Percentiles rank a stretch among this genome's conserved stretches.
These are phyloP conservation scores for Fregata magnificens DNA, from an alignment of 2,113 vertebrate species.

Conservation along the genomic window DNA sequence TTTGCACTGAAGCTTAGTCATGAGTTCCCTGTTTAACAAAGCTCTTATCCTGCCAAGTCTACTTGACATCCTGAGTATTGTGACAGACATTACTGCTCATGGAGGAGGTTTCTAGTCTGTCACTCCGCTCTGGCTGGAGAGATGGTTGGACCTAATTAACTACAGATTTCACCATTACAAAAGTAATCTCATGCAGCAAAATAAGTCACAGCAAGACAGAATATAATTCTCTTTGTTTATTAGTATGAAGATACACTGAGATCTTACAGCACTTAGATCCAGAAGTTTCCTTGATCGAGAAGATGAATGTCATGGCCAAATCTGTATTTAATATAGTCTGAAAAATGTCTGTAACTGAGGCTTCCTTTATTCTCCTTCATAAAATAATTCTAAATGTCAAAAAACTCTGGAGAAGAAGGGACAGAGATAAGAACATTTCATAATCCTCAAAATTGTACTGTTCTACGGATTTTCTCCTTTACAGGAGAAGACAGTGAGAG, in stretches of 20 bases:
- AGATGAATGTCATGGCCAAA: neutral
- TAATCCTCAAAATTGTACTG: neutral
- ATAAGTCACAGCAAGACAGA: neutral
- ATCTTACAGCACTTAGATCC: neutral
- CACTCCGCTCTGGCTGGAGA: neutral
- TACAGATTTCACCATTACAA: neutral
- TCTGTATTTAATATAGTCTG: neutral
- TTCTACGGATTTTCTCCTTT: neutral
- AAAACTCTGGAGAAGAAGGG: neutral
- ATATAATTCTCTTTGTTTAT: neutral
- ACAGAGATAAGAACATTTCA: neutral
- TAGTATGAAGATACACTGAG: neutral
- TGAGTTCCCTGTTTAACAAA: neutral
- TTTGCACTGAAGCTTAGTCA: neutral
- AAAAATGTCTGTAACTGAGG: neutral
- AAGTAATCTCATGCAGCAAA: neutral
- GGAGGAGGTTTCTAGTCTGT: neutral
- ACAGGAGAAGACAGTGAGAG: neutral
- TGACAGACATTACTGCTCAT: neutral
- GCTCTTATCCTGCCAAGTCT: neutral
- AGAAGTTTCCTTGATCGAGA: neutral
- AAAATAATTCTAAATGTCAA: neutral
- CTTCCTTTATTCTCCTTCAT: neutral
- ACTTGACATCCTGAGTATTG: neutral
- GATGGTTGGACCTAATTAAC: neutral